Conservation (phyloP, 2,797 vertebrate genomes). For the Gastrophryne carolinensis region DNA sequence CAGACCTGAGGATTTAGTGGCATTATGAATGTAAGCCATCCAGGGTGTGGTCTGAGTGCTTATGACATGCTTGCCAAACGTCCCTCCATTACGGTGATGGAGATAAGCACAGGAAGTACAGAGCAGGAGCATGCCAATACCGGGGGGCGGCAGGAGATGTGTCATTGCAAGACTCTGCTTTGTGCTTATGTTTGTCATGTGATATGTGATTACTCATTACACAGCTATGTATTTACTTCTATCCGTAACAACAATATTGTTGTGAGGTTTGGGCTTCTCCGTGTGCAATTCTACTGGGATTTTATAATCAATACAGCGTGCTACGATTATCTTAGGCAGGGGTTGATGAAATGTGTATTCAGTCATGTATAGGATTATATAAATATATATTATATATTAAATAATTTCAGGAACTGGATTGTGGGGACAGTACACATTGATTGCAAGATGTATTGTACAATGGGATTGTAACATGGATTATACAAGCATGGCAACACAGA, state of each 20-base stretch:
- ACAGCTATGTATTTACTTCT: constrained; percentile 25
- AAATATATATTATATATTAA: too few relatives aligned
- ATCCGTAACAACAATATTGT: not conserved
- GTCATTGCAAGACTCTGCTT: too few relatives aligned
- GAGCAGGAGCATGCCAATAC: not conserved
- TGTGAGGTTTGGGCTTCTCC: constrained; percentile 1
- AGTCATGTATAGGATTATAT: too few relatives aligned
- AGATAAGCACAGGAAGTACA: constrained; percentile 13
- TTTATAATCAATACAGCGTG: not conserved
- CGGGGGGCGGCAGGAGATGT: not conserved
- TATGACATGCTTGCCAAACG: not conserved
- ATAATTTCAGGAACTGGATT: too few relatives aligned
- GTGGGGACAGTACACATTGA: too few relatives aligned
- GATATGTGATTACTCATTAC: constrained; percentile 6
- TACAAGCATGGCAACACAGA: too few relatives aligned
- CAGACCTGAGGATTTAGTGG: not conserved
- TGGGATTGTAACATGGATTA: too few relatives aligned
- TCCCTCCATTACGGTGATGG: not conserved
- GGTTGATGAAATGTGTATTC: not conserved
- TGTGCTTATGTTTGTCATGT: not conserved
- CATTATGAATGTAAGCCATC: not conserved
- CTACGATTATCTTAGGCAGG: not conserved
- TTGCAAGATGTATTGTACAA: too few relatives aligned
- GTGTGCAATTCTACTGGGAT: not conserved
- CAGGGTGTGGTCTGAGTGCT: not conserved